Evolutionary conservation across 2,888 invertebrate genomes (phyloP).

Genomic region (Proisotoma minuta): DNA sequence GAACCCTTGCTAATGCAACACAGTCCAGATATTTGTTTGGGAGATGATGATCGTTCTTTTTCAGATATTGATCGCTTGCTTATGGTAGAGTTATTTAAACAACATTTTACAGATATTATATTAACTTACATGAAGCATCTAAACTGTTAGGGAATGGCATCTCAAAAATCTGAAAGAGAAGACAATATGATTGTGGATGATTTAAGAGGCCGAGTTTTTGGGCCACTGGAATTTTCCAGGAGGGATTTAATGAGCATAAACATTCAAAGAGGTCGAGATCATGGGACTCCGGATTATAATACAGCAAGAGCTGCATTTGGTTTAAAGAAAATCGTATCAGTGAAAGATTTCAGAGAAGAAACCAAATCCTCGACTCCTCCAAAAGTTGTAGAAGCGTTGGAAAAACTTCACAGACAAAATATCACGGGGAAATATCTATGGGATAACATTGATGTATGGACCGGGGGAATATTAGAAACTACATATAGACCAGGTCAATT

Average conservation of each 20-base stretch:
- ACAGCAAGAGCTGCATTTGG: constrained; percentile 56
- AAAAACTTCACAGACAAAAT: constrained; percentile 21
- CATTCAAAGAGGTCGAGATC: constrained; percentile 57
- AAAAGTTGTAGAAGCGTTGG: constrained; percentile 24
- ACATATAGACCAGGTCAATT: constrained; percentile 54
- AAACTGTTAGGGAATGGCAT: constrained; percentile 28
- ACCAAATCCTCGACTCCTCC: constrained; percentile 47
- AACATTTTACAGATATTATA: background rate
- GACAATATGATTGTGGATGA: constrained; percentile 59
- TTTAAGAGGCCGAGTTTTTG: constrained; percentile 57
- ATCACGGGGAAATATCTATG: constrained; percentile 33
- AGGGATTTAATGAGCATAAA: constrained; percentile 60
- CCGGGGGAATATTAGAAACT: constrained; percentile 59
- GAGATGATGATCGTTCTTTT: constrained; percentile 37
- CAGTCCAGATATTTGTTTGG: constrained; percentile 5
- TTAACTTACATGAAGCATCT: background rate
- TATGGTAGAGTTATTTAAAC: constrained; percentile 51
- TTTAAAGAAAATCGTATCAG: constrained; percentile 48
- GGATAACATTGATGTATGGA: constrained; percentile 57
- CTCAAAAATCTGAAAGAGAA: constrained; percentile 54
- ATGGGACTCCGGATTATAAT: constrained; percentile 59
- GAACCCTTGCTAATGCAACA: constrained; percentile 38
- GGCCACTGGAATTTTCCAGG: constrained; percentile 58
- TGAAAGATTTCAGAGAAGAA: constrained; percentile 48
- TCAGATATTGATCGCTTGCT: constrained; percentile 56